Conservation (phyloP, 1,140 invertebrate species). For the Orchestia grillus region DNA sequence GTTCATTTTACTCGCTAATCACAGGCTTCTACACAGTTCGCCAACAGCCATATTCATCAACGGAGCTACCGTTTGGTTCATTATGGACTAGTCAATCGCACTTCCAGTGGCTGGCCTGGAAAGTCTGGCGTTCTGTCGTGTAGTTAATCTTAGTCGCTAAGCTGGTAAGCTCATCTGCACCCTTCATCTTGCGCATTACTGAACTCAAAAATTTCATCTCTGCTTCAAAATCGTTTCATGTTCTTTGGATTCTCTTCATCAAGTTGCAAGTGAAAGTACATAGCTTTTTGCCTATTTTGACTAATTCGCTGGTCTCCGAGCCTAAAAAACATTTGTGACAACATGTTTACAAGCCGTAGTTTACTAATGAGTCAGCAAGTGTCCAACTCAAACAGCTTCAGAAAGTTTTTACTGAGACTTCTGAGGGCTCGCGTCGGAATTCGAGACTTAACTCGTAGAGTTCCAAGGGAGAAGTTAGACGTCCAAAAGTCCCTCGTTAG, state of each 20-base stretch:
- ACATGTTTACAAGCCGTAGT: constrained; percentile 10
- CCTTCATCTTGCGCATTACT: not conserved
- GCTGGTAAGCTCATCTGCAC: not conserved
- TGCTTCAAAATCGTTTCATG: not conserved
- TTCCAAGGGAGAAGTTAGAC: not conserved
- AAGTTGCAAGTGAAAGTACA: not conserved
- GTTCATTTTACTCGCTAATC: not conserved
- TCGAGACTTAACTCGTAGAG: constrained; percentile 7
- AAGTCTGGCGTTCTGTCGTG: not conserved
- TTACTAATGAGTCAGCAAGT: constrained; percentile 28
- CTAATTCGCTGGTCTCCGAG: not conserved
- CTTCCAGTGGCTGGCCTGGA: not conserved
- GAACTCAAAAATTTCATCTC: not conserved
- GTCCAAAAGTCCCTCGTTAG: constrained; percentile 18
- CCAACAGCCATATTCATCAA: too few relatives aligned
- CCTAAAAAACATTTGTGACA: not conserved
- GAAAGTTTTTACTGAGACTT: constrained; percentile 33
- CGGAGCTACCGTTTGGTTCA: not conserved
- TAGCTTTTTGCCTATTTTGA: not conserved
- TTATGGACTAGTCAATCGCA: not conserved
- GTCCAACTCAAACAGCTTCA: constrained; percentile 1
- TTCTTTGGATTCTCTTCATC: not conserved
- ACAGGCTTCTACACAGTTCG: not conserved
- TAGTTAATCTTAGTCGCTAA: not conserved
- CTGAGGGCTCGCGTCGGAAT: not conserved